Evolutionary conservation across 2,113 vertebrate genomes (phyloP), one percentile per base, ranked within the genome.

Genomic region (Isichthys henryi): DNA sequence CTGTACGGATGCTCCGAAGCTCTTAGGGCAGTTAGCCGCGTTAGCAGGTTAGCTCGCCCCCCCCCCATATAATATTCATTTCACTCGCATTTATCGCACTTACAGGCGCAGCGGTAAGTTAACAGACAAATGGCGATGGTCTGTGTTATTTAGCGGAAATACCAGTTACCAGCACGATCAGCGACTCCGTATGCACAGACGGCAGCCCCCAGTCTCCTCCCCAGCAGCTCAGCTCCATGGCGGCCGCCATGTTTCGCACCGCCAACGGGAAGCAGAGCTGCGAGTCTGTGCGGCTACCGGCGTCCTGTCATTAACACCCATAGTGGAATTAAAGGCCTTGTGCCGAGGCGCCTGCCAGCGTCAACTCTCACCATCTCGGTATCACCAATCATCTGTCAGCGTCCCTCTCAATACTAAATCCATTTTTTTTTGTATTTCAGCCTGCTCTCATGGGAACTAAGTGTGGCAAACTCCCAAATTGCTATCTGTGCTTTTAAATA

Each of bases 181-280:
- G 95, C 17, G 96, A 97, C 91, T 99, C 97, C 80, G 96, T 95
- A 94, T 99, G 98, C 5, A 99, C 95, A 13, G 98, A 99, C 1
- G 98, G 98, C 87, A 99, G 93, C 84, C 97, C 97, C 98, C 98
- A 99, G 66, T 94, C 98, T 74, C 95, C 97, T 90, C 97, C 97
- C 98, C 98, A 99, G 94, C 97, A 99, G 89, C 95, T 95, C 92
- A 99, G 96, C 93, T 98, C 97, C 96, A 98, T 97, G 96, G 97
- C 93, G 90, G 97, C 94, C 94, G 97, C 97, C 98, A 98, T 98
- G 93, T 96, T 97, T 93, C 89, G 88, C 89, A 90, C 88, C 66
- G 46, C 88, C 86, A 88, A 89, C 88, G 62, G 74, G 62, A 89
- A 88, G 91, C 48, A 0, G 53, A 2, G 74, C 66, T 13, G 82